Evolutionary conservation across 2,113 vertebrate species (phyloP).

Genomic region (Ardeotis arabs): DNA sequence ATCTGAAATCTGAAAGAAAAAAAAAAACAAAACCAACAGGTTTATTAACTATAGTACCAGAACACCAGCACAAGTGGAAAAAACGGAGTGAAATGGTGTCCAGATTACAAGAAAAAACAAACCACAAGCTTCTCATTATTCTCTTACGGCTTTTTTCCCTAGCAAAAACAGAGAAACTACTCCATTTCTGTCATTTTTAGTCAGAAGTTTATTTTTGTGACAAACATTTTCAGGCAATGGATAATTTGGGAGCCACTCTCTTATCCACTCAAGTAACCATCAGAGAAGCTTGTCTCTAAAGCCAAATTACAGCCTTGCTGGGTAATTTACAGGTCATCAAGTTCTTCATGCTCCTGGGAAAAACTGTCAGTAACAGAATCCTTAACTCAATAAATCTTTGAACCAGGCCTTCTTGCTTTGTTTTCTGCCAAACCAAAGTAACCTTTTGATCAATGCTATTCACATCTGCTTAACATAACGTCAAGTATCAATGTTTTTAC

Average conservation of each 20-base stretch:
- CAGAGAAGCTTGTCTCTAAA: neutral
- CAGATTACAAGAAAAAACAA: neutral
- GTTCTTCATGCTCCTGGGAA: neutral
- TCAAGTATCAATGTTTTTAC: neutral
- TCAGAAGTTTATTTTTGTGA: neutral
- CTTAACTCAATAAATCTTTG: neutral
- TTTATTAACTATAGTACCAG: neutral
- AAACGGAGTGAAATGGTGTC: neutral
- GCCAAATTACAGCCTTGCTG: neutral
- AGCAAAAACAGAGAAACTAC: neutral
- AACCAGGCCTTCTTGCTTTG: neutral
- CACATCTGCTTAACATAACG: neutral
- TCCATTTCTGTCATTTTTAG: neutral
- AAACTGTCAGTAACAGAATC: neutral
- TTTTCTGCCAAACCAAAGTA: neutral
- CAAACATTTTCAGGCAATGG: neutral
- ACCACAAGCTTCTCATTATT: neutral
- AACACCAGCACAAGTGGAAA: neutral
- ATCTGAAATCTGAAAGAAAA: constrained; percentile 82
- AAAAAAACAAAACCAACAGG: neutral
- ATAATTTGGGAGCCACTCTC: neutral
- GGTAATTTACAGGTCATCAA: neutral
- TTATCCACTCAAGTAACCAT: neutral
- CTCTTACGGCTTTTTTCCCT: neutral
- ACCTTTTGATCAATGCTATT: neutral